Conservation (phyloP, 2,888 invertebrate genomes). For the Mesorhabditis belari region DNA sequence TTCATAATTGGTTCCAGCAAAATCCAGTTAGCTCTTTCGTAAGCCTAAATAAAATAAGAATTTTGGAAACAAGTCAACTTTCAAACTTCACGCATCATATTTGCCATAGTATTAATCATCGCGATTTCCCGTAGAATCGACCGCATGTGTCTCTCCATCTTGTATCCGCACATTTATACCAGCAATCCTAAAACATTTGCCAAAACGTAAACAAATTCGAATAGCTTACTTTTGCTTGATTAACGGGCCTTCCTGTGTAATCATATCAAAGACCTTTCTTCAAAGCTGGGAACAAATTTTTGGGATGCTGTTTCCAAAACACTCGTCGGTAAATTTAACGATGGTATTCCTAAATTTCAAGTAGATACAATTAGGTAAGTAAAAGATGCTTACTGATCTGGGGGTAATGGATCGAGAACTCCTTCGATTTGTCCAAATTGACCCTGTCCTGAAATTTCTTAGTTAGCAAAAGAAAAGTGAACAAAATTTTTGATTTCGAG, state of each 20-base stretch:
- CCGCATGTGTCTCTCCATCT: slow-evolving; percentile 84
- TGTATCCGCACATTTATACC: slow-evolving; percentile 76
- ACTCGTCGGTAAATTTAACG: slow-evolving; percentile 73
- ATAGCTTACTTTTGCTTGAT: slow-evolving; percentile 59
- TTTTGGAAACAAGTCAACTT: neutral
- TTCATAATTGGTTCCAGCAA: slow-evolving; percentile 92
- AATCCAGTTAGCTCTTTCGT: slow-evolving; percentile 77
- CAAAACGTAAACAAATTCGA: neutral
- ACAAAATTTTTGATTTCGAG: too few relatives aligned
- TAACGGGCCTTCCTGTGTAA: slow-evolving; percentile 73
- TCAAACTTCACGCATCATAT: slow-evolving; percentile 72
- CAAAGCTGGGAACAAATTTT: slow-evolving; percentile 81
- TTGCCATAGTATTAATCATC: slow-evolving; percentile 84
- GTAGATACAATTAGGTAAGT: neutral
- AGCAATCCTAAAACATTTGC: slow-evolving; percentile 79
- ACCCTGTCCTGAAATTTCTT: too few relatives aligned
- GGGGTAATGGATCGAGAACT: slow-evolving; percentile 77
- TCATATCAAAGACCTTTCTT: slow-evolving; percentile 76
- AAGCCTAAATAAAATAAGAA: slow-evolving; percentile 65
- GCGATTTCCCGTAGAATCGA: slow-evolving; percentile 94
- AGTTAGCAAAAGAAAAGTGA: too few relatives aligned
- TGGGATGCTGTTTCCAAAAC: slow-evolving; percentile 87
- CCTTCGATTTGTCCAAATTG: slow-evolving; percentile 85
- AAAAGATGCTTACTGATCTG: slow-evolving; percentile 61
- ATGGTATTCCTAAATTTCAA: slow-evolving; percentile 67